These are phyloP conservation scores for Hucho hucho DNA, from an alignment of 2,113 vertebrate genomes.

Conservation along the genomic window DNA sequence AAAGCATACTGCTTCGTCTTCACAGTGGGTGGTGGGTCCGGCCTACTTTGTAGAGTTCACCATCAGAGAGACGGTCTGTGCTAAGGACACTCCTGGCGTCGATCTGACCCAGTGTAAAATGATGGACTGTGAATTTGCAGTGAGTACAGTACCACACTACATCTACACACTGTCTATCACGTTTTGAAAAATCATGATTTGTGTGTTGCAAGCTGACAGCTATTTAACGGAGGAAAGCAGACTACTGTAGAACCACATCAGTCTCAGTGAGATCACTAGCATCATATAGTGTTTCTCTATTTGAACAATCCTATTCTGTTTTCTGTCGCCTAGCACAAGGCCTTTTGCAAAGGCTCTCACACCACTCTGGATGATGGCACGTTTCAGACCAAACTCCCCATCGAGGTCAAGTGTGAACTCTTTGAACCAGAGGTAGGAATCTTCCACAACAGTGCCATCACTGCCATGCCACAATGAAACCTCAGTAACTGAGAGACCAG, in stretches of 20 bases:
- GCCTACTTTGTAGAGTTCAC: constrained; percentile 63
- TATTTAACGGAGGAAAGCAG: too few relatives aligned
- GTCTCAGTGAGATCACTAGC: too few relatives aligned
- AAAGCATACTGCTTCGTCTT: not conserved
- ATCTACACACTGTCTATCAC: too few relatives aligned
- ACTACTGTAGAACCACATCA: too few relatives aligned
- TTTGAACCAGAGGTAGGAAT: constrained; percentile 68
- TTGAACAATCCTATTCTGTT: too few relatives aligned
- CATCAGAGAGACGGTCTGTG: constrained; percentile 74
- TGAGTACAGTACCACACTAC: constrained; percentile 50
- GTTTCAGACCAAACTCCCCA: fast-evolving
- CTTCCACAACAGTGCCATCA: too few relatives aligned
- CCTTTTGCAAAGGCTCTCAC: constrained; percentile 62
- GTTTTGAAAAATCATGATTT: too few relatives aligned
- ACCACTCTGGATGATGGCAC: fast-evolving
- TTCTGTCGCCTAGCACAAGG: constrained; percentile 67
- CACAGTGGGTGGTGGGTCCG: constrained; percentile 39
- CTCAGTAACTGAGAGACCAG: too few relatives aligned
- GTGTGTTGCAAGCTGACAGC: too few relatives aligned
- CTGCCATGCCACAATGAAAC: too few relatives aligned
- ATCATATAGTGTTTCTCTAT: too few relatives aligned
- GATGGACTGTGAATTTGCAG: constrained; percentile 73
- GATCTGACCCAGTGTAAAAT: constrained; percentile 48
- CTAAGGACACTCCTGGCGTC: not conserved
- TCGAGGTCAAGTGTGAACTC: constrained; percentile 62